Evolutionary conservation across 2,888 invertebrate genomes (phyloP).

Genomic region (Tholera decimalis): DNA sequence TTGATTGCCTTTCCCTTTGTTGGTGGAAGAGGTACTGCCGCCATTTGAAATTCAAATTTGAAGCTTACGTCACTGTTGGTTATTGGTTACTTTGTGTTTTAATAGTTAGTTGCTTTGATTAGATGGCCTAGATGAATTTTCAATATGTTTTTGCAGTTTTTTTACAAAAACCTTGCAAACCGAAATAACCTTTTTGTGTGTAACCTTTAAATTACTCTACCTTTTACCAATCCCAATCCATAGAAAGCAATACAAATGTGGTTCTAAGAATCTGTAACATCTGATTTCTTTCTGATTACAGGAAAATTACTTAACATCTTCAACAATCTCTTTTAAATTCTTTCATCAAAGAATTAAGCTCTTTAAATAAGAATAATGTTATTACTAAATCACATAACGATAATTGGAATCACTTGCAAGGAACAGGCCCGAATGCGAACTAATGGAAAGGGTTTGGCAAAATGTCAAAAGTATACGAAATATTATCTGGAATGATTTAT

Average conservation of each 20-base stretch:
- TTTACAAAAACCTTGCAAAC: no score
- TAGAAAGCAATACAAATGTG: no score
- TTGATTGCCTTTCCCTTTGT: conserved; percentile 68
- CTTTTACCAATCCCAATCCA: no score
- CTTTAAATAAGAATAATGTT: background rate
- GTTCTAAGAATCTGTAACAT: no score
- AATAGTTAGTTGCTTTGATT: conserved; percentile 36
- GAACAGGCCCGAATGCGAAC: background rate
- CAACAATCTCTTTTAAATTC: background rate
- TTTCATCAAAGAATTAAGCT: background rate
- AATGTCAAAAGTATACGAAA: conserved; percentile 10
- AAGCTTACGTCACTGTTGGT: conserved; percentile 36
- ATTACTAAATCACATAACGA: background rate
- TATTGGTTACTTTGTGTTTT: conserved; percentile 45
- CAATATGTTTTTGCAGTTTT: background rate
- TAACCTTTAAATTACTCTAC: no score
- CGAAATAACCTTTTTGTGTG: no score
- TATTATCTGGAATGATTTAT: conserved; percentile 16
- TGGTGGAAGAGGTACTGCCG: conserved; percentile 33
- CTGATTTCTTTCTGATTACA: background rate
- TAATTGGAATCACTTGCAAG: conserved; percentile 16
- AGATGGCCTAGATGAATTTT: conserved; percentile 7
- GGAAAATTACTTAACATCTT: background rate
- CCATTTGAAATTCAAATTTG: conserved; percentile 67
- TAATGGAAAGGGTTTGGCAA: conserved; percentile 12